These are phyloP conservation scores for Moxostoma hubbsi DNA, from an alignment of 2,797 vertebrate genomes.

Conservation along the genomic window DNA sequence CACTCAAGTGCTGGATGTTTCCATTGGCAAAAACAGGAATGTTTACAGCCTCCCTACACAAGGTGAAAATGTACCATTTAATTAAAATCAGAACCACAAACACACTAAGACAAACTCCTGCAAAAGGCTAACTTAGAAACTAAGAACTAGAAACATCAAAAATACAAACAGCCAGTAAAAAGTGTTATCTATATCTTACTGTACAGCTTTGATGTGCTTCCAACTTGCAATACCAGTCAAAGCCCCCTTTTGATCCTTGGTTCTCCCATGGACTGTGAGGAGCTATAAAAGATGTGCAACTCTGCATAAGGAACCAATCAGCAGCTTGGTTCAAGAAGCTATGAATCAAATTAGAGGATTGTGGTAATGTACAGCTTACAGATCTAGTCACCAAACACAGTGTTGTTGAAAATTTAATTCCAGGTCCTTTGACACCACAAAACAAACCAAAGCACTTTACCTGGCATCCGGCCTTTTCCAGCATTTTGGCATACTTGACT, in stretches of 20 bases:
- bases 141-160: neutral
- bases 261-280: conserved; percentile 93
- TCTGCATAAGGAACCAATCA: neutral
- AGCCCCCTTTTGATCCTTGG: conserved; percentile 95
- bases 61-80: neutral
- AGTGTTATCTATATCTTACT: conserved; percentile 70
- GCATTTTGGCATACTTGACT: conserved; percentile 90
- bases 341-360: neutral
- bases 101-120: neutral
- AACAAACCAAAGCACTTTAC: conserved; percentile 66
- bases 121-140: neutral
- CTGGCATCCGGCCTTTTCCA: conserved; percentile 96
- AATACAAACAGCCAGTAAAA: neutral
- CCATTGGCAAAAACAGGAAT: conserved; percentile 98
- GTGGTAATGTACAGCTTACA: neutral
- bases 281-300: conserved; percentile 74
- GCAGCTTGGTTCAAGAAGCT: neutral
- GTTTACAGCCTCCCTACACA: conserved; percentile 84
- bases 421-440: no score
- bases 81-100: neutral
- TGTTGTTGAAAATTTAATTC: no score
- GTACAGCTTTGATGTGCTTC: conserved; percentile 93
- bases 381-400: neutral
- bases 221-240: conserved; percentile 89
- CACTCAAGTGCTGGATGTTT: conserved; percentile 92